phyloP scores from a whole-genome alignment of 1,140 invertebrate species.

The Drosophila ironensis region DNA sequence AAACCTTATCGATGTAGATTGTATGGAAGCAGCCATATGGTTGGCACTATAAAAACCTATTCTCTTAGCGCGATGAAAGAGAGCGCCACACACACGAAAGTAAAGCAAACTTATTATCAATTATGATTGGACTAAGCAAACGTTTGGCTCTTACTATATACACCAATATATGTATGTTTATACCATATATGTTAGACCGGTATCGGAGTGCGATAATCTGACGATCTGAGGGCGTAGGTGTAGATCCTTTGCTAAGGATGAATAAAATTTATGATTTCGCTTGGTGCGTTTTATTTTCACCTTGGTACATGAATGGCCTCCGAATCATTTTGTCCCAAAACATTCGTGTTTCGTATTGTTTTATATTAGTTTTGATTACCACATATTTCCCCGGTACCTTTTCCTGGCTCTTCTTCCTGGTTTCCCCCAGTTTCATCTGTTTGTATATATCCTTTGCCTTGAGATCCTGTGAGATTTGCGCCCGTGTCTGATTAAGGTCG shows the following conservation, averaged over 20 bases:
- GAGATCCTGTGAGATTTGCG: background rate
- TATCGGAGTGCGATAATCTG: background rate
- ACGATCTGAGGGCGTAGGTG: background rate
- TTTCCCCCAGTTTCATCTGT: background rate
- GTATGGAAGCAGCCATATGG: conserved; percentile 2
- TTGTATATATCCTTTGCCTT: conserved; percentile 18
- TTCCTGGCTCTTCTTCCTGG: background rate
- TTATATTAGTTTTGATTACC: background rate
- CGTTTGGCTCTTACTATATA: too few relatives aligned
- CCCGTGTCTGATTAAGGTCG: background rate
- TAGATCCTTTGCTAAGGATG: background rate
- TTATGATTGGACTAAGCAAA: conserved; percentile 2
- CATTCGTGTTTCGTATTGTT: background rate
- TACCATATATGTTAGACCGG: background rate
- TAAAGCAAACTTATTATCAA: background rate
- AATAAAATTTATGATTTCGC: conserved; percentile 33
- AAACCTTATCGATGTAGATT: conserved; percentile 16
- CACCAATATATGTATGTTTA: conserved; percentile 1
- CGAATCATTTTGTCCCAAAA: too few relatives aligned
- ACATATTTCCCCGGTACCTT: background rate
- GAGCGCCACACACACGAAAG: too few relatives aligned
- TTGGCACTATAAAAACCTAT: background rate
- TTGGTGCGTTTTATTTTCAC: conserved; percentile 29
- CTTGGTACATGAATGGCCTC: background rate
- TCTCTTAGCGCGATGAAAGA: background rate